Evolutionary conservation across 2,113 vertebrate genomes (phyloP), one percentile per base, ranked within the genome.

Genomic region (Rafetus swinhoei): DNA sequence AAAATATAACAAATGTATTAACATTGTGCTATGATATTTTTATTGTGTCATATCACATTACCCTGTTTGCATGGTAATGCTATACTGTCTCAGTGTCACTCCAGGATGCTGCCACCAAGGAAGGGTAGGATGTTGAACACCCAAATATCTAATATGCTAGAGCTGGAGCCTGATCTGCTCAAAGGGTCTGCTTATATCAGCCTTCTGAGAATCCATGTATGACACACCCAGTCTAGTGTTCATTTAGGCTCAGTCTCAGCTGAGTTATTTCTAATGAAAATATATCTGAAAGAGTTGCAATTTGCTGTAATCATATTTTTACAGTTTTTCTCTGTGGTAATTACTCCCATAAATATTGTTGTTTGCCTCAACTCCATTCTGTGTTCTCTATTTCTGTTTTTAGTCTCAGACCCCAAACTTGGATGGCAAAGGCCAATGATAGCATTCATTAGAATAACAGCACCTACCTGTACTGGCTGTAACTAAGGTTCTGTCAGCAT

Each of bases 241-340:
- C 88, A 45, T 96, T 89, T 96, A 94, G 84, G 87, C 82, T 94
- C 8, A 19, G 88, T 86, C 82, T 96, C 94, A 86, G 82, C 76
- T 95, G 56, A 96, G 94, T 86, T 93, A 93, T 87, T 93, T 96
- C 92, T 95, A 95, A 91, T 86, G 92, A 95, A 87, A 92, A 93
- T 53, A 86, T 77, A 94, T 93, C 84, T 79, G 92, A 97, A 93
- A 81, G 89, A 85, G 22, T 96, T 93, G 93, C 92, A 91, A 90
- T 95, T 97, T 96, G 85, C 69, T 59, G 93, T 96, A 97, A 93
- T 93, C 90, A 93, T 92, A 93, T 93, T 96, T 97, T 95, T 89
- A 94, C 88, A 92, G 95, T 94, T 87, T 96, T 96, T 95, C 80
- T 95, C 86, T 91, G 96, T 91, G 84, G 95, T 96, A 84, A 93